Evolutionary conservation across 2,797 vertebrate genomes (phyloP), one percentile per base, ranked within the genome.

Genomic region (Selene dorsalis): DNA sequence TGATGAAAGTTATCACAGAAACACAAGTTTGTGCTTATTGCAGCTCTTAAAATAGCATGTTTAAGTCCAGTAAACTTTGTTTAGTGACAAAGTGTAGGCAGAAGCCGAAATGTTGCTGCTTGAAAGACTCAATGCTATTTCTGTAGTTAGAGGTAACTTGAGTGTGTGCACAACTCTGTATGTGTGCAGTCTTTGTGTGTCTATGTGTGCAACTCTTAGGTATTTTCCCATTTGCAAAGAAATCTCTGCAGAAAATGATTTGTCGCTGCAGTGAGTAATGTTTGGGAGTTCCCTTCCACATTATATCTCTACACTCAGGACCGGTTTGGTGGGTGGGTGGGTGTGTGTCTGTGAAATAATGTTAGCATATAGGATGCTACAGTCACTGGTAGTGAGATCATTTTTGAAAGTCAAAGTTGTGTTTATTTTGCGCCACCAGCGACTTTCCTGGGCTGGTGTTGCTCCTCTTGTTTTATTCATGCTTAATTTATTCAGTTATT

Each of bases 1-100:
- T 62, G 69, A 72, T 76, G 13, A 20, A 75, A 79, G 69, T 82
- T 58, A 20, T 69, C 68, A 71, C 65, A 71, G 47, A 35, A 52
- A 67, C 69, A 24, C 30, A 53, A 79, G 52, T 8, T 63, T 69
- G 13, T 35, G 12, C 17, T 69, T n/a, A 22, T 45, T 57, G 41
- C 30, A 64, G 17, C 58, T 18, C 22, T 56, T 66, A 18, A 61
- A 65, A 58, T 11, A 2, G 45, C 17, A 8, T 18, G 18, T 73
- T 71, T 75, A 26, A 73, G 60, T 55, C 39, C 28, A 4, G 32
- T 52, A 32, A 75, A 82, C 57, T 70, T 86, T 79, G 45, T 71
- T 24, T 43, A 57, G 72, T 41, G 43, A 10, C 53, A 17, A 18
- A 17, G 32, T 62, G 20, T 75, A 17, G 30, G 6, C 10, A 26